Conservation (phyloP, 2,888 invertebrate genomes). For the Lasiommata megera region DNA sequence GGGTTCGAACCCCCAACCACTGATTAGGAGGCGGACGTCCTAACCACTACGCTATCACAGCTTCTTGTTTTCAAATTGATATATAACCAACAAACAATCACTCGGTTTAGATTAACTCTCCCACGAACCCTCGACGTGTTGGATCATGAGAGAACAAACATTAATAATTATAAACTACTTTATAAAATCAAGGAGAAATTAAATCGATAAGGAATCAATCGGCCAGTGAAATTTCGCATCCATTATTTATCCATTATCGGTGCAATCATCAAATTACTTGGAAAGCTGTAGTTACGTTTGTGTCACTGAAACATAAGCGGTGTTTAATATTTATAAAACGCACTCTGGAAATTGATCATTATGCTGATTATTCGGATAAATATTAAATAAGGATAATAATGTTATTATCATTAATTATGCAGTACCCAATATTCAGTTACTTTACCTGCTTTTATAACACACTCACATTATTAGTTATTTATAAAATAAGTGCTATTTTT, state of each 20-base stretch:
- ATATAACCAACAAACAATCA: no score
- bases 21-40: no score
- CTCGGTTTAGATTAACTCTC: no score
- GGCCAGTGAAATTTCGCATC: not conserved
- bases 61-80: no score
- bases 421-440: not conserved
- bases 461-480: no score
- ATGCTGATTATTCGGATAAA: not conserved
- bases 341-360: slow-evolving; percentile 4
- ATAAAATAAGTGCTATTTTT: no score
- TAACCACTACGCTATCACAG: no score
- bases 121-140: no score
- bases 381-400: not conserved
- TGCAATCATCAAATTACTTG: not conserved
- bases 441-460: not conserved
- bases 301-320: not conserved
- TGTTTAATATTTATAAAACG: slow-evolving; percentile 3
- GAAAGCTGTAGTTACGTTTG: not conserved
- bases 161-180: no score
- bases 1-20: no score
- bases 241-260: not conserved
- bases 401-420: no score
- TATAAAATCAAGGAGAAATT: not conserved
- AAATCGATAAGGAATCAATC: not conserved
- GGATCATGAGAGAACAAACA: no score